Conservation (phyloP, 2,888 invertebrate species). For the Choristoneura rosaceana region DNA sequence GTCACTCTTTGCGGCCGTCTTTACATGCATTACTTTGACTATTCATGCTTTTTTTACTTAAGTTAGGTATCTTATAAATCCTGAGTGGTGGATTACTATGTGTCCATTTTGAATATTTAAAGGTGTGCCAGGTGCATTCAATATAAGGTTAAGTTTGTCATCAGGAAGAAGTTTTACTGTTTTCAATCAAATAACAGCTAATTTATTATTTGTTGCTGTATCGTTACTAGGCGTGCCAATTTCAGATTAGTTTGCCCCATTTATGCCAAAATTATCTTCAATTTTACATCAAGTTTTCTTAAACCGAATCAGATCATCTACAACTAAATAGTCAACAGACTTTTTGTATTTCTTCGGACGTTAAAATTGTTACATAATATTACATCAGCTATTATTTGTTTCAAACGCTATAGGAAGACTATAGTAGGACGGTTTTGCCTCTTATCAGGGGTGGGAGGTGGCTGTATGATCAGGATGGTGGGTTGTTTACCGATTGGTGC, state of each 20-base stretch:
- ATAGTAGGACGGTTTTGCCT: constrained; percentile 26
- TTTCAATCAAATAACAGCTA: too few relatives aligned
- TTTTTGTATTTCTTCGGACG: too few relatives aligned
- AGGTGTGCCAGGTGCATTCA: constrained; percentile 26
- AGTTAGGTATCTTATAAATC: not conserved
- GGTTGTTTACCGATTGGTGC: constrained; percentile 77
- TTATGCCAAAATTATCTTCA: too few relatives aligned
- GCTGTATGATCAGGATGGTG: constrained; percentile 31
- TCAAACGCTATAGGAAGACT: constrained; percentile 20
- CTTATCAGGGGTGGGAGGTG: constrained; percentile 21
- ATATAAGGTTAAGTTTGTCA: not conserved
- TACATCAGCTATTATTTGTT: too few relatives aligned
- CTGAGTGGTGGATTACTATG: not conserved
- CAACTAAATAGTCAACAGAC: too few relatives aligned
- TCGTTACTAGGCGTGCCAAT: not conserved
- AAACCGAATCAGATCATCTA: too few relatives aligned
- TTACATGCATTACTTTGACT: too few relatives aligned
- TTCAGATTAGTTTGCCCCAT: too few relatives aligned
- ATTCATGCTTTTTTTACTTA: too few relatives aligned
- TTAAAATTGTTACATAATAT: too few relatives aligned
- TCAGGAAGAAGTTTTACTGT: not conserved
- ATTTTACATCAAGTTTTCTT: too few relatives aligned
- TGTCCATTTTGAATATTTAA: not conserved
- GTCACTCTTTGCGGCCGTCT: too few relatives aligned
- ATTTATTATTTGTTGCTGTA: not conserved